These are phyloP conservation scores for Perizoma flavofasciatum DNA, from an alignment of 2,888 invertebrate genomes.

Conservation along the genomic window DNA sequence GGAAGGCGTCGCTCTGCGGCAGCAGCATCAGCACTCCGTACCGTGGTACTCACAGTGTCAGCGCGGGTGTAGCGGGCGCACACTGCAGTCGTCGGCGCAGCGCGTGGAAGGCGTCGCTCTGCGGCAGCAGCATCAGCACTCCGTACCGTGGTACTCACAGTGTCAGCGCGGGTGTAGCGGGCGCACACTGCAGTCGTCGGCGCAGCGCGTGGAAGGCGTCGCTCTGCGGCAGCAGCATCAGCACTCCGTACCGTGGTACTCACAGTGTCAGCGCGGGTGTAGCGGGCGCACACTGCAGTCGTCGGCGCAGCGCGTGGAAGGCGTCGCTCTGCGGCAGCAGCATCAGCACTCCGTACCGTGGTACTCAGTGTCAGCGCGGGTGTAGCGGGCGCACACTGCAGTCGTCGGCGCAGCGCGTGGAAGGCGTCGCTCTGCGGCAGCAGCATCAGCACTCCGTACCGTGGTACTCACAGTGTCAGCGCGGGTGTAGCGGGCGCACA, in stretches of 20 bases:
- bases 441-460: constrained; percentile 98
- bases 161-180: constrained; percentile 75
- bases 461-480: constrained; percentile 57
- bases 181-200: constrained; percentile 88
- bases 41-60: constrained; percentile 74
- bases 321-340: constrained; percentile 98
- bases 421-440: constrained; percentile 99
- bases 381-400: constrained; percentile 87
- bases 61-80: constrained; percentile 85
- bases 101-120: constrained; percentile 97
- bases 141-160: constrained; percentile 89
- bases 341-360: constrained; percentile 98
- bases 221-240: constrained; percentile 99
- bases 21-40: constrained; percentile 98
- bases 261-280: constrained; percentile 61
- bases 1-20: constrained; percentile 98
- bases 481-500: constrained; percentile 85
- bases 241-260: constrained; percentile 92
- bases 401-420: constrained; percentile 90
- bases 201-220: constrained; percentile 96
- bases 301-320: constrained; percentile 92
- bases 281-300: constrained; percentile 88
- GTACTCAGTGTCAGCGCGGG: constrained; percentile 30
- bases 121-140: constrained; percentile 98
- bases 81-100: constrained; percentile 88